Evolutionary conservation across 2,888 invertebrate genomes (phyloP).

Genomic region (Philonicus albiceps): DNA sequence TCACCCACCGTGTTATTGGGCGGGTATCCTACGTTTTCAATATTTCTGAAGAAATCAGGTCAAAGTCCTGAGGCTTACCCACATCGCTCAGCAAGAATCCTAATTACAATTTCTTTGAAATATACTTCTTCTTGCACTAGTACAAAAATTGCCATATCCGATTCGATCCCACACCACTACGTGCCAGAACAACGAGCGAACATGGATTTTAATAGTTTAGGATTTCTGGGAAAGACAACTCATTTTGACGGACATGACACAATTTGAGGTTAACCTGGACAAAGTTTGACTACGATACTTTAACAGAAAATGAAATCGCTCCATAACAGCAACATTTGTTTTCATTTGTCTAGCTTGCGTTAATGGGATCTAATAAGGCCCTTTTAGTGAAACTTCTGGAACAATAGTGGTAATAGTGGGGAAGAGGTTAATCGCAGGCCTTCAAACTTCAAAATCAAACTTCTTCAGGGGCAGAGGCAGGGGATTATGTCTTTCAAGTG

Average conservation of each 20-base stretch:
- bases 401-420: not conserved
- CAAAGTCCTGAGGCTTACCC: not conserved
- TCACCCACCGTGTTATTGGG: not conserved
- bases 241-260: conserved; percentile 22
- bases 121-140: not conserved
- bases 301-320: conserved; percentile 3
- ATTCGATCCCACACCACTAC: not conserved
- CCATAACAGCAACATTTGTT: not conserved
- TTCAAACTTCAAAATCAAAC: not conserved
- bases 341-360: not conserved
- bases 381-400: not conserved
- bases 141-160: not conserved
- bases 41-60: not conserved
- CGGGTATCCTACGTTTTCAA: not conserved
- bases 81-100: not conserved
- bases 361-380: not conserved
- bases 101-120: conserved; percentile 15
- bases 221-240: not conserved
- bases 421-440: not conserved
- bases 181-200: not conserved
- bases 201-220: conserved; percentile 34
- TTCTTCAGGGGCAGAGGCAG: not conserved
- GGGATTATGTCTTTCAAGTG: not conserved
- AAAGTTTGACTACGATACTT: conserved; percentile 13
- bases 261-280: conserved; percentile 19